Base-by-base conservation (phyloP, 1,140 invertebrate species). In the Acromyrmex heyeri region DNA sequence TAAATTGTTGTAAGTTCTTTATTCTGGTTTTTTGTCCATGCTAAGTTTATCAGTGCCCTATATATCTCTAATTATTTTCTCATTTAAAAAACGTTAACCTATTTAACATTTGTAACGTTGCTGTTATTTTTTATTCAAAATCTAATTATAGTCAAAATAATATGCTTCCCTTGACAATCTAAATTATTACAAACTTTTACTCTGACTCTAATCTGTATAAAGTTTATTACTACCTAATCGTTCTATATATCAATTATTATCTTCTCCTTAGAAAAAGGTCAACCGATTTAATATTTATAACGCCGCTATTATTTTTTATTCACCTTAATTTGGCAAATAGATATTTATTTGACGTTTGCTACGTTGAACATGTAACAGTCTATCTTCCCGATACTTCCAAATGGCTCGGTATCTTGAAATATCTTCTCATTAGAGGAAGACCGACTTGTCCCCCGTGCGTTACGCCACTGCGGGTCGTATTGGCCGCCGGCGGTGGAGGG, bases 381-480 rank as follows among this genome's bases (percentile, higher is more conserved):
- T 18, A 24, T 18, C 24, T 50, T 65, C 27, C 59, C 76, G 18
- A 8, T 53, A 24, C 4, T 1, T 48, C 24, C 2, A 48, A 27
- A 4, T n/a, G 34, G 8, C 38, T 18, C 1, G 76, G 64, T 21
- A 44, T 72, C 34, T 70, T 34, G 21, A 8, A 59, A 73, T 82
- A 55, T 30, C 79, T 30, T 30, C 21, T 72, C n/a, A 61, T 61
- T 73, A 61, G 69, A 62, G 53, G 16, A 70, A 27, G 34, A 73
- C 5, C 55, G 24, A 44, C 53, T 59, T 21, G 57, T 77, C 81
- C 85, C 27, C 65, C 10, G 67, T 57, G 53, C 24, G 78, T 82
- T 86, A 87, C 82, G 83, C 88, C 83, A 64, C 21, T 91, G 85
- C 30, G 18, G 78, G 48, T 57, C 82, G 82, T 82, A 89, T 77